These are phyloP conservation scores for Choreutis nemorana DNA, from an alignment of 2,888 invertebrate species.

Conservation along the genomic window DNA sequence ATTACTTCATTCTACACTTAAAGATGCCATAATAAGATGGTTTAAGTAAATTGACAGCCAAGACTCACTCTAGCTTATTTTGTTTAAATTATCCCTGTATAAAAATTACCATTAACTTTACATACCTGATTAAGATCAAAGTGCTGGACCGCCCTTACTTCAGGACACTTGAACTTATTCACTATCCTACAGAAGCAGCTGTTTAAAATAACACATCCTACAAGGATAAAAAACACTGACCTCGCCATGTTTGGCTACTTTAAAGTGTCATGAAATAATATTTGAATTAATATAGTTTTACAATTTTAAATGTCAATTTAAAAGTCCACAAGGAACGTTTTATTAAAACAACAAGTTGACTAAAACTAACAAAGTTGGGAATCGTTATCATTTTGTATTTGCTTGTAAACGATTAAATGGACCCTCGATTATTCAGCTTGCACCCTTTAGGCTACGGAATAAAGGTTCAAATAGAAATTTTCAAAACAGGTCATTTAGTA, in stretches of 20 bases:
- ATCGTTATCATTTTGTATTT: too few relatives aligned
- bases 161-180: conserved; percentile 77
- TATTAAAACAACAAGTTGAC: conserved; percentile 30
- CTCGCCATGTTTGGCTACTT: conserved; percentile 16
- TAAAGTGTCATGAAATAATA: background rate
- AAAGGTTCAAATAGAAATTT: too few relatives aligned
- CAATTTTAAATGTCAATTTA: conserved; percentile 7
- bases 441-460: too few relatives aligned
- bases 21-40: too few relatives aligned
- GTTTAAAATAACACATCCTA: conserved; percentile 20
- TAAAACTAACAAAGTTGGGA: conserved; percentile 52
- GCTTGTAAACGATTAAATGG: too few relatives aligned
- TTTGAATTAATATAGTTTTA: conserved; percentile 3
- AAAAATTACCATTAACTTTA: conserved; percentile 4
- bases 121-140: conserved; percentile 78
- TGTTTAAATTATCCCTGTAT: background rate
- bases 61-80: background rate
- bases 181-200: conserved; percentile 36
- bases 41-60: background rate
- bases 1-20: too few relatives aligned
- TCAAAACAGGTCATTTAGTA: too few relatives aligned
- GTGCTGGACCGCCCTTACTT: conserved; percentile 80
- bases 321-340: conserved; percentile 24
- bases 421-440: too few relatives aligned
- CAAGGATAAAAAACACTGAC: conserved; percentile 14